Conservation (phyloP, 2,797 vertebrate genomes). For the Pseudomugil gertrudae region DNA sequence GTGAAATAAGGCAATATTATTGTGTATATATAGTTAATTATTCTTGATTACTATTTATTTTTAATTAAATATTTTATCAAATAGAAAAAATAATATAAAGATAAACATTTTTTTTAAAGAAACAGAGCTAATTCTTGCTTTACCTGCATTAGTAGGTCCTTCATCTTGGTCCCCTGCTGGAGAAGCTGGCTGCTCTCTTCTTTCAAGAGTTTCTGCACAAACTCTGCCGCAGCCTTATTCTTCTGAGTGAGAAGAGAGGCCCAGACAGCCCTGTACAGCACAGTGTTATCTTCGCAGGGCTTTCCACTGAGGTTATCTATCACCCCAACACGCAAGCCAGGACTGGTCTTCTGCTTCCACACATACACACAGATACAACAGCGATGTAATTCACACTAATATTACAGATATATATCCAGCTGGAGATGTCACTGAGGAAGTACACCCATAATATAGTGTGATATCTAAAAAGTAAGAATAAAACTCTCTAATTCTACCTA, state of each 20-base stretch:
- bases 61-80: too few relatives aligned
- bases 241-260: slow-evolving; percentile 91
- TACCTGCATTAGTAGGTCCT: slow-evolving; percentile 86
- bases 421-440: slow-evolving; percentile 30
- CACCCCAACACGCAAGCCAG: slow-evolving; percentile 87
- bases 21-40: too few relatives aligned
- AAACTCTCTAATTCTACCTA: slow-evolving; percentile 9
- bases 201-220: slow-evolving; percentile 87
- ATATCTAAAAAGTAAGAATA: slow-evolving; percentile 37
- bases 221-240: slow-evolving; percentile 83
- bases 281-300: slow-evolving; percentile 88
- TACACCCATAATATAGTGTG: slow-evolving; percentile 7
- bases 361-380: slow-evolving; percentile 19
- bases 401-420: slow-evolving; percentile 49
- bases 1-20: too few relatives aligned
- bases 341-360: slow-evolving; percentile 85
- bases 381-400: slow-evolving; percentile 43
- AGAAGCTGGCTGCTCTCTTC: slow-evolving; percentile 88
- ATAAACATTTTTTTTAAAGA: too few relatives aligned
- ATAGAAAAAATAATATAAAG: background rate
- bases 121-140: slow-evolving; percentile 25
- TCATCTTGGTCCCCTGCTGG: slow-evolving; percentile 88
- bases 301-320: slow-evolving; percentile 91
- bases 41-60: too few relatives aligned
- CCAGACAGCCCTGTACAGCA: slow-evolving; percentile 90